Base-by-base conservation (phyloP, 2,888 invertebrate species). In the Coleophora deauratella region DNA sequence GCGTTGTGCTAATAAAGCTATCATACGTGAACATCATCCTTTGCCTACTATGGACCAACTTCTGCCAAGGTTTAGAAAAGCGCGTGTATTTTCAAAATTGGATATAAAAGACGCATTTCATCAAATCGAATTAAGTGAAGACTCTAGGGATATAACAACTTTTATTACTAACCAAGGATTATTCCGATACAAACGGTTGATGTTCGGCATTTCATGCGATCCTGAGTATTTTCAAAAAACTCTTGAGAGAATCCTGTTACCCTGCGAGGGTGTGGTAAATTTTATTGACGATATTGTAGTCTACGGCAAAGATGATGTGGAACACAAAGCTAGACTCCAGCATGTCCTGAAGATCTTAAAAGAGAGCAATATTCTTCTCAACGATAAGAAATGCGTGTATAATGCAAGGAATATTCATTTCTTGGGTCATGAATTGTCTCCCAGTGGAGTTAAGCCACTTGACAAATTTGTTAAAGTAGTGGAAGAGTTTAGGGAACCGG, bases 171-270 rank as follows among this genome's bases (percentile, higher is more conserved):
- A 30, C 27, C 47, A 49, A 21, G 52, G 49, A 8, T 36, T 54
- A n/a, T 54, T 38, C 13, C 45, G 65, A 34, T 74, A 64, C 42
- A 72, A 67, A 51, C 40, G 64, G 33, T 42, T 66, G 27, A 62
- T 64, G 28, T 33, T 13, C 11, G 12, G 11, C 8, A 35, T 35
- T 35, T 35, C 28, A 9, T 9, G 65, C 33, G 77, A 75, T 27
- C 59, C 66, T 3, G 76, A 44, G 30, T 10, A n/a, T n/a, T 44
- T 41, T 15, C 41, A 44, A 51, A 65, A 71, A 47, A 54, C 55
- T 6, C 45, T 46, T 35, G 58, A 61, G 43, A 48, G 33, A 33
- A 45, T 60, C 3, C 34, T 58, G 0, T 10, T 56, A 6, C 6
- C 10, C 0, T 59, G 54, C 9, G 49, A 55, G 11, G 56, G 54